These are phyloP conservation scores for Sanderia malayensis DNA, from an alignment of 30 jellyfish, hydroid and myxozoan species.

Conservation along the genomic window DNA sequence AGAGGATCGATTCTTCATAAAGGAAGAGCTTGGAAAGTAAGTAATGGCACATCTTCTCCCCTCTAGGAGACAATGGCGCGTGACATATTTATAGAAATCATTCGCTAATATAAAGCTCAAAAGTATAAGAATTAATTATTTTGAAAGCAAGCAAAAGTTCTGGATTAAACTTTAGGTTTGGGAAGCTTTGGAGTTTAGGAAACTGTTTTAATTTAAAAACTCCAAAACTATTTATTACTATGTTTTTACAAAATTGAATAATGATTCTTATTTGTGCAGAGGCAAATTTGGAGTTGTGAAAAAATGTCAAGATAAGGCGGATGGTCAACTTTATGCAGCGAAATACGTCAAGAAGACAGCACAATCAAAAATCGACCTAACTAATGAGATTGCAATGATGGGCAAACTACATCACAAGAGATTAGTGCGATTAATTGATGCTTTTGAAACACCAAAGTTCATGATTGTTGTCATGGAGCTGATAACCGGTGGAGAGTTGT, in stretches of 20 bases:
- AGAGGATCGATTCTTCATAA: constrained; percentile 47
- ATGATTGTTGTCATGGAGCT: constrained; percentile 93
- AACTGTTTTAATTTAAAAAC: too few relatives aligned
- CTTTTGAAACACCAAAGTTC: constrained; percentile 72
- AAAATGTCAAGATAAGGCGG: constrained; percentile 67
- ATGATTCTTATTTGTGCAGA: constrained; percentile 26
- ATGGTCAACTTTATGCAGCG: constrained; percentile 69
- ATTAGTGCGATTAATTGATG: constrained; percentile 53
- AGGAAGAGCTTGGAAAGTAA: constrained; percentile 94
- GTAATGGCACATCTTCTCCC: too few relatives aligned
- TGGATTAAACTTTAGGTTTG: too few relatives aligned
- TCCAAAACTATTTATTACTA: too few relatives aligned
- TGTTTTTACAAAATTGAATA: too few relatives aligned
- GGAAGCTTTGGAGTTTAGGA: too few relatives aligned
- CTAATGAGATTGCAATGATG: constrained; percentile 77
- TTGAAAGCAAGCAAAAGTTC: too few relatives aligned
- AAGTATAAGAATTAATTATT: too few relatives aligned
- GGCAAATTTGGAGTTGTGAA: constrained; percentile 88
- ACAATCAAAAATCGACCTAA: constrained; percentile 63
- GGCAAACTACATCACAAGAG: constrained; percentile 68
- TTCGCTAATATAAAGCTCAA: too few relatives aligned
- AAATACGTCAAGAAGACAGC: constrained; percentile 68
- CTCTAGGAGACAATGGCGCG: too few relatives aligned
- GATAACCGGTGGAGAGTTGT: constrained; percentile 93
- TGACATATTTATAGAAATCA: too few relatives aligned